A percentile compares a stretch with the other conserved stretches of the same genome.
These are phyloP conservation scores for Torymus auratus DNA, from an alignment of 2,888 invertebrate species.

Conservation along the genomic window DNA sequence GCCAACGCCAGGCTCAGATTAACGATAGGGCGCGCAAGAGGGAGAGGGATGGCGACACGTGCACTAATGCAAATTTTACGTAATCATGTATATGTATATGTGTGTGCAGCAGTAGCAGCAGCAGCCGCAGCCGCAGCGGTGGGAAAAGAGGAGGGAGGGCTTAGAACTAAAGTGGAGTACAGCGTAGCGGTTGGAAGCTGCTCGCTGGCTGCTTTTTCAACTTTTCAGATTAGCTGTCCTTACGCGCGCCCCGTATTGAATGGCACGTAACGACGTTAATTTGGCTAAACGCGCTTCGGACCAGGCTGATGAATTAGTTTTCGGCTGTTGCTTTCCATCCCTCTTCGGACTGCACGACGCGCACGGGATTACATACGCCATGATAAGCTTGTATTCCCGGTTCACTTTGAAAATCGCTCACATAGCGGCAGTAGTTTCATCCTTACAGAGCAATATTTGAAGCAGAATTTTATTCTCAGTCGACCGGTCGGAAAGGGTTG, in stretches of 20 bases:
- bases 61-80: constrained; percentile 50
- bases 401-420: too few relatives aligned
- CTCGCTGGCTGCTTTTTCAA: constrained; percentile 30
- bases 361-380: too few relatives aligned
- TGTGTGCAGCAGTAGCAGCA: not conserved
- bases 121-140: not conserved
- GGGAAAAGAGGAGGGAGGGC: not conserved
- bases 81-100: constrained; percentile 14
- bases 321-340: too few relatives aligned
- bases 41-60: constrained; percentile 18
- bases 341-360: too few relatives aligned
- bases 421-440: too few relatives aligned
- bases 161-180: constrained; percentile 21
- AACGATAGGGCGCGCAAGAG: constrained; percentile 21
- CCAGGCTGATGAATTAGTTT: too few relatives aligned
- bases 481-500: too few relatives aligned
- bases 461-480: too few relatives aligned
- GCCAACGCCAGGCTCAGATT: constrained; percentile 26
- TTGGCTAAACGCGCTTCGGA: too few relatives aligned
- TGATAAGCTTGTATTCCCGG: too few relatives aligned
- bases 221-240: constrained; percentile 16
- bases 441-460: too few relatives aligned
- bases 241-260: not conserved
- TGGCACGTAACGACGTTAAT: too few relatives aligned
- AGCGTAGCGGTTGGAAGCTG: not conserved